Evolutionary conservation across 2,113 vertebrate genomes (phyloP).

Genomic region (Elanus axillaris): DNA sequence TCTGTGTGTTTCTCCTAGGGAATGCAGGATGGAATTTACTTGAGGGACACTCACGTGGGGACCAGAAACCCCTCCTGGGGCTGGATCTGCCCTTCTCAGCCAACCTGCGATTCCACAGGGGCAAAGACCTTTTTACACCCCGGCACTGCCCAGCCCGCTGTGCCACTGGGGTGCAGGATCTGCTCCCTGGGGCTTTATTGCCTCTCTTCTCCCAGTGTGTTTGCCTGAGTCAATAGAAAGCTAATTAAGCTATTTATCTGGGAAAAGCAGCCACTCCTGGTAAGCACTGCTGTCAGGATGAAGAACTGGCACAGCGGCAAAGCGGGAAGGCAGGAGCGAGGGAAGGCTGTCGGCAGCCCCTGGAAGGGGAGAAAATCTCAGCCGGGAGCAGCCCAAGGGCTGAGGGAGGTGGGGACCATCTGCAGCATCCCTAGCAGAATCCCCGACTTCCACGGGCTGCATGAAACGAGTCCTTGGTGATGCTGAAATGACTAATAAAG

Average conservation of each 20-base stretch:
- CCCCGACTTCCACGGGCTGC: background rate
- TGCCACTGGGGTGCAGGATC: background rate
- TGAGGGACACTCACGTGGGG: rapidly evolving
- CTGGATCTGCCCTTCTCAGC: background rate
- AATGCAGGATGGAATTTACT: background rate
- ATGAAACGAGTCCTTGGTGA: background rate
- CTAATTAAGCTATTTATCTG: constrained; percentile 39
- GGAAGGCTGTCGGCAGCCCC: background rate
- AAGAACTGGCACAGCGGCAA: background rate
- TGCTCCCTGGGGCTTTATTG: background rate
- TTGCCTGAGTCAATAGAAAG: background rate
- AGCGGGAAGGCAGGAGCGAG: background rate
- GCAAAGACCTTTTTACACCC: background rate
- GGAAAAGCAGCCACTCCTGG: background rate
- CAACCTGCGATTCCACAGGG: background rate
- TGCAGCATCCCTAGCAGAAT: background rate
- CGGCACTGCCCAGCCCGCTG: rapidly evolving
- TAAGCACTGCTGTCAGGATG: background rate
- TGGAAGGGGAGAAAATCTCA: background rate
- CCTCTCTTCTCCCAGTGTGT: background rate
- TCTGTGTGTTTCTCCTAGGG: background rate
- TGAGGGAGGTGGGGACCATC: background rate
- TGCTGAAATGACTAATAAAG: background rate
- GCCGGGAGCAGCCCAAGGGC: background rate
- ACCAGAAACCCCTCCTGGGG: background rate